Evolutionary conservation across 2,888 invertebrate genomes (phyloP), one percentile per base, ranked within the genome.

Genomic region (Orthonychiurus folsomi): DNA sequence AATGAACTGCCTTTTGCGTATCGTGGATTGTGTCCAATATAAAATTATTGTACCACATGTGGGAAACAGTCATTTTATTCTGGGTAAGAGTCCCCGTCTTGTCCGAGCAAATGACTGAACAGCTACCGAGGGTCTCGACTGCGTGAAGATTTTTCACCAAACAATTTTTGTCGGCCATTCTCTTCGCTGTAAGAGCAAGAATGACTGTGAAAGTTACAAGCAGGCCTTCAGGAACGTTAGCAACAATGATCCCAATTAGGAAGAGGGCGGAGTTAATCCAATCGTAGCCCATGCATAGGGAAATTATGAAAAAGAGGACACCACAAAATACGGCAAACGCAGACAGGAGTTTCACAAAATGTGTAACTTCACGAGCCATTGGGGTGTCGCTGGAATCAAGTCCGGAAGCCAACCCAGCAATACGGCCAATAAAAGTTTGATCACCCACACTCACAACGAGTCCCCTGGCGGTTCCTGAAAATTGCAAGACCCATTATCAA

Each of bases 311-410:
- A 53, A 70, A 69, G 5, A 63, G 28, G 0, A 66, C 63, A 1
- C 69, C 70, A 37, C 82, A 68, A 23, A 70, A 64, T 5, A 70
- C 68, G 20, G 69, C 69, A 0, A 68, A 65, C 0, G 65, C 66
- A 0, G 69, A 68, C 48, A 72, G 70, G 15, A 66, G 50, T 59
- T 66, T 68, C 26, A 89, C 85, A 75, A 89, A 89, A 73, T 86
- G 84, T 25, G 79, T 80, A 65, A 90, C 86, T 78, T 90, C 89
- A 72, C 83, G 83, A 25, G 87, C 85, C 66, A 90, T 86, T 1
- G 89, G 89, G 0, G 89, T 88, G 75, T 86, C 83, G 67, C 83
- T 83, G 69, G 84, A 81, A 70, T 83, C 79, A 56, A 87, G 75
- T 2, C 83, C 83, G 0, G 85, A 83, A 0, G 86, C 84, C 60